phyloP scores from a whole-genome alignment of 1,140 invertebrate genomes.

The Cydia pomonella region DNA sequence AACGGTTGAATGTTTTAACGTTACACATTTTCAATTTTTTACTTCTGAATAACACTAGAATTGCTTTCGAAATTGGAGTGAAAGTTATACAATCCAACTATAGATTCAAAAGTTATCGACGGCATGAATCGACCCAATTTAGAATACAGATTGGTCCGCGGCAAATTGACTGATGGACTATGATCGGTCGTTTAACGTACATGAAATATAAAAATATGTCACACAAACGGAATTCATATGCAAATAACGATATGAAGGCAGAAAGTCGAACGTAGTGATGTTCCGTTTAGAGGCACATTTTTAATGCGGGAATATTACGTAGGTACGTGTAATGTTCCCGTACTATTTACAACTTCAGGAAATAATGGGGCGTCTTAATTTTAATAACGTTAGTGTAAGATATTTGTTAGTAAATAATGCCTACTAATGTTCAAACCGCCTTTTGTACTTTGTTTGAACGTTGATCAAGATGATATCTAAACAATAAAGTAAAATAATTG shows the following conservation, averaged over 20 bases:
- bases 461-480: too few relatives aligned
- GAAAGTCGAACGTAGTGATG: conserved; percentile 9
- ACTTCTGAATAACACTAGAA: neutral
- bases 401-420: too few relatives aligned
- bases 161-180: conserved; percentile 41
- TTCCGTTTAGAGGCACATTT: neutral
- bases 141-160: conserved; percentile 34
- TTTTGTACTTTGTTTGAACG: too few relatives aligned
- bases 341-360: neutral
- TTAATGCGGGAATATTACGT: neutral
- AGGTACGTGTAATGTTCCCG: neutral
- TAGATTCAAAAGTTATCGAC: conserved; percentile 16
- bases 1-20: neutral
- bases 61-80: neutral
- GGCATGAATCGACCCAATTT: conserved; percentile 21
- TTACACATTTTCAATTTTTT: neutral
- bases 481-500: too few relatives aligned
- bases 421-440: too few relatives aligned
- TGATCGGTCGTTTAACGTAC: conserved; percentile 54
- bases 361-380: neutral
- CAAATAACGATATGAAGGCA: conserved; percentile 61
- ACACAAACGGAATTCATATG: conserved; percentile 67
- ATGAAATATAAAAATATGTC: conserved; percentile 60
- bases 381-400: neutral
- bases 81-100: neutral